Evolutionary conservation across 2,888 invertebrate genomes (phyloP).

Genomic region (Cataglyphis cursor): DNA sequence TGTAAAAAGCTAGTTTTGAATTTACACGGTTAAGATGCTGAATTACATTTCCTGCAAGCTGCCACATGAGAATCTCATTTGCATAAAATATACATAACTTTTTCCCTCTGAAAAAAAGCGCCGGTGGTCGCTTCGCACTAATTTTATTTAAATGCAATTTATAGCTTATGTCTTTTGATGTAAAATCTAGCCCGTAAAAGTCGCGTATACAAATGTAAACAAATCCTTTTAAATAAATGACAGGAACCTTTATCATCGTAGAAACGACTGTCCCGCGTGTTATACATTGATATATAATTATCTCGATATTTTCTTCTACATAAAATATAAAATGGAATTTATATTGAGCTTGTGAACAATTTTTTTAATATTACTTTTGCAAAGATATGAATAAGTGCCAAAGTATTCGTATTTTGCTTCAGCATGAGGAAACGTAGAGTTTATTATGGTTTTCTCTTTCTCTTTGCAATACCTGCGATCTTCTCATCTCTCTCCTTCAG

Average conservation of each 20-base stretch:
- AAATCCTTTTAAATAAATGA: neutral
- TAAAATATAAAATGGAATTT: neutral
- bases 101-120: neutral
- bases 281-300: neutral
- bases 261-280: neutral
- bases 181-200: neutral
- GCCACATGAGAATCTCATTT: constrained; percentile 21
- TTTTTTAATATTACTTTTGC: neutral
- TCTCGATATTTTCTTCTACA: neutral
- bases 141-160: constrained; percentile 22
- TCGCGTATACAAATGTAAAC: neutral
- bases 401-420: constrained; percentile 19
- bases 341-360: neutral
- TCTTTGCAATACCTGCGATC: neutral
- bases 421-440: neutral
- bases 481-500: neutral
- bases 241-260: neutral
- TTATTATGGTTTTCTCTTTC: neutral
- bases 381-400: constrained; percentile 45
- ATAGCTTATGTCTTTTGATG: neutral
- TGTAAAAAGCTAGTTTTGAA: constrained; percentile 19
- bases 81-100: constrained; percentile 2
- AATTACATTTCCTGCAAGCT: constrained; percentile 3
- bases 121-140: neutral
- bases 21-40: neutral